Base-by-base conservation (phyloP, 2,113 vertebrate genomes). In the Labeo rohita region DNA sequence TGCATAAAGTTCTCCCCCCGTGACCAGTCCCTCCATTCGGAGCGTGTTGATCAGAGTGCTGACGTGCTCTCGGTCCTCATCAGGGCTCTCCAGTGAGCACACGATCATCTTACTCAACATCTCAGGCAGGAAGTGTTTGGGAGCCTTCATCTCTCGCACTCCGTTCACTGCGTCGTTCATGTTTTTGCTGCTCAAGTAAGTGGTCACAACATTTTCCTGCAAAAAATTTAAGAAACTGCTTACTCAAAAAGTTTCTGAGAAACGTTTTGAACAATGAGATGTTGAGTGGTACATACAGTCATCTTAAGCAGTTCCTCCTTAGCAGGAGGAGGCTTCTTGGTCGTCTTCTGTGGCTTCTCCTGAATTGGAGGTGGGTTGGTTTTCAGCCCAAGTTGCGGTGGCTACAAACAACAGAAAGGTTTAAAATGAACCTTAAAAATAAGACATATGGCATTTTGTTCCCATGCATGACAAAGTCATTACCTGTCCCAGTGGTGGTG, bases 311-410 rank as follows among this genome's bases (percentile, higher is more conserved):
- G 95, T 86, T 99, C 98, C 95, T 99, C 98, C 89, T 91, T 97
- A 87, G 98, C 95, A 89, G 98, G 98, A 89, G 98, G 97, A 5
- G 97, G 97, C 89, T 98, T 99, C 95, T 99, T 99, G 89, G 89
- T 97, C 1, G 91, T 98, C 94, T 99, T 99, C 91, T 96, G 97
- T 93, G 98, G 98, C 90, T 99, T 99, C 91, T 99, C 98, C 94
- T 99, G 98, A 90, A 99, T 99, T 90, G 97, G 97, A 4, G 97
- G 98, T 89, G 98, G 98, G 93, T 98, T 99, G 91, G 97, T 98
- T 96, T 99, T 99, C 90, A 99, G 96, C 93, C 98, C 98, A 92
- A 99, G 98, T 91, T 99, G 98, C 93, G 97, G 98, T 74, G 97
- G 96, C 97, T 99, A 82, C 5, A 54, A 6, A 78, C 23, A 74